phyloP scores from a whole-genome alignment of 2,113 vertebrate species.

The Entelurus aequoreus region DNA sequence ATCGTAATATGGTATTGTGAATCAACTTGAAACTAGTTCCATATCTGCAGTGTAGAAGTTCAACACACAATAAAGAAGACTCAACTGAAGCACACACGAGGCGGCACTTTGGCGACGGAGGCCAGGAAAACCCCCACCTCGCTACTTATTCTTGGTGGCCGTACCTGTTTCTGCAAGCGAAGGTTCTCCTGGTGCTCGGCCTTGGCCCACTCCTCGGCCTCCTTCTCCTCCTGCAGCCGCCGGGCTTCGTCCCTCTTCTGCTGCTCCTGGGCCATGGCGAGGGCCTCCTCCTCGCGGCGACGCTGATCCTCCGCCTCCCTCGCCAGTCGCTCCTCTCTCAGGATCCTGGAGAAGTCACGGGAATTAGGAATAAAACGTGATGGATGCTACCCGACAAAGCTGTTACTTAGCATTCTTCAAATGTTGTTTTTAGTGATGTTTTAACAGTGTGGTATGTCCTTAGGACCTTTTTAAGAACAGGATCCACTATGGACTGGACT shows the following conservation, averaged over 20 bases:
- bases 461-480: no score
- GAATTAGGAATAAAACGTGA: no score
- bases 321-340: conserved; percentile 76
- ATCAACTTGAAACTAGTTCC: no score
- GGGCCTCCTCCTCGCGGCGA: conserved; percentile 75
- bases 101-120: no score
- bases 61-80: no score
- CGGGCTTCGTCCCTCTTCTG: conserved; percentile 66
- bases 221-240: conserved; percentile 64
- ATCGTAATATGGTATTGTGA: no score
- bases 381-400: not conserved
- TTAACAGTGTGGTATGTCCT: no score
- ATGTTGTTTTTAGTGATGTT: conserved; percentile 18
- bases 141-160: not conserved
- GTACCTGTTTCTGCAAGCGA: conserved; percentile 87
- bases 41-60: no score
- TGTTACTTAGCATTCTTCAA: not conserved
- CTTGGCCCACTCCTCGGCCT: conserved; percentile 72
- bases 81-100: no score
- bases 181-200: conserved; percentile 83
- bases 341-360: conserved; percentile 55
- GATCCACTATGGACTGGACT: no score
- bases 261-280: conserved; percentile 72
- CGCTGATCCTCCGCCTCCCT: conserved; percentile 77
- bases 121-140: not conserved